A percentile compares a stretch with the other conserved stretches of the same genome.
These are phyloP conservation scores for Pleuronectes platessa DNA, from an alignment of 2,113 vertebrate genomes.

Conservation along the genomic window DNA sequence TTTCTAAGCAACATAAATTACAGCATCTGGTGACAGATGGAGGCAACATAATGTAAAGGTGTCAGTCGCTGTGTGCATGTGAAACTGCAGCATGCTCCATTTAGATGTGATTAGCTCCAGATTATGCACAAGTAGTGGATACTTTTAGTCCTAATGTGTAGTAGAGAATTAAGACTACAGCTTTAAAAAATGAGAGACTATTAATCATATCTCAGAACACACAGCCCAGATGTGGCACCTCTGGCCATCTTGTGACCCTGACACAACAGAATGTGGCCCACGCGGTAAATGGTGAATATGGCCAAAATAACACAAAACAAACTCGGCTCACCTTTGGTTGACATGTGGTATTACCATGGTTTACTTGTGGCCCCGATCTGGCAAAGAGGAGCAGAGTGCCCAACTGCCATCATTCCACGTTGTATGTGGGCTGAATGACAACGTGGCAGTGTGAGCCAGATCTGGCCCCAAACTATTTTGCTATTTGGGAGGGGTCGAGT, in stretches of 20 bases:
- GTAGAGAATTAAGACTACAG: constrained; percentile 2
- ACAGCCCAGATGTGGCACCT: neutral
- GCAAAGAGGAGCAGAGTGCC: too few relatives aligned
- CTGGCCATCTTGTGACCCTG: neutral
- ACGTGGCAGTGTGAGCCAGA: too few relatives aligned
- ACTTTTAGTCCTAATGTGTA: constrained; percentile 9
- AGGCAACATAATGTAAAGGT: constrained; percentile 37
- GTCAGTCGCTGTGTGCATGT: constrained; percentile 9
- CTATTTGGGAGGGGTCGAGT: neutral
- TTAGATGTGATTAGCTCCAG: constrained; percentile 13
- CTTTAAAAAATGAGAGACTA: constrained; percentile 3
- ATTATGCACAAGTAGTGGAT: neutral
- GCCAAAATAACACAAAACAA: neutral
- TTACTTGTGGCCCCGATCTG: neutral
- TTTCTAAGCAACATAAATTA: constrained; percentile 43
- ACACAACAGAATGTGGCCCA: too few relatives aligned
- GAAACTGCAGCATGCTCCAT: constrained; percentile 3
- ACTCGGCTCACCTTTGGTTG: too few relatives aligned
- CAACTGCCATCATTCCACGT: neutral
- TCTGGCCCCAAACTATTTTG: neutral
- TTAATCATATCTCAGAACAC: constrained; percentile 4
- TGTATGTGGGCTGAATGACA: neutral
- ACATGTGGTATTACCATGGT: neutral
- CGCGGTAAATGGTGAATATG: neutral
- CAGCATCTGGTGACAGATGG: constrained; percentile 56